Evolutionary conservation across 1,140 invertebrate species (phyloP).

Genomic region (Zophobas atratus): DNA sequence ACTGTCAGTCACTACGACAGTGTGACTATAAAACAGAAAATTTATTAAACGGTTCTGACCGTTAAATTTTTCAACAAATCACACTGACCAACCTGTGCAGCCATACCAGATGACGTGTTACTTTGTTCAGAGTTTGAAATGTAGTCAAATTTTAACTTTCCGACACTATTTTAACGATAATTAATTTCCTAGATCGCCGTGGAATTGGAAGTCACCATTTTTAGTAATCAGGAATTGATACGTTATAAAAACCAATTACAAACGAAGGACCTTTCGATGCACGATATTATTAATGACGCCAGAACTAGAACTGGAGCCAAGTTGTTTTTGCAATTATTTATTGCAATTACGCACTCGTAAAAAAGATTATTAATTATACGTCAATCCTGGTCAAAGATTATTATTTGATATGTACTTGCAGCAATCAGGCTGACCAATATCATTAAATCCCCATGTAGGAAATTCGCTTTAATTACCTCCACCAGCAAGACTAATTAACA

Average conservation of each 20-base stretch:
- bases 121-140: too few relatives aligned
- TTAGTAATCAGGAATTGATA: background rate
- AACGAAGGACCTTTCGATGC: slow-evolving; percentile 27
- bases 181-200: background rate
- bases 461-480: slow-evolving; percentile 20
- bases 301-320: slow-evolving; percentile 16
- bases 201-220: slow-evolving; percentile 7
- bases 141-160: too few relatives aligned
- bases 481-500: slow-evolving; percentile 6
- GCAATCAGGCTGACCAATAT: slow-evolving; percentile 14
- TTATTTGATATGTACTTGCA: slow-evolving; percentile 21
- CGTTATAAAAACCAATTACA: background rate
- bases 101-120: too few relatives aligned
- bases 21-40: too few relatives aligned
- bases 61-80: too few relatives aligned
- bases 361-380: slow-evolving; percentile 31
- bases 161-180: too few relatives aligned
- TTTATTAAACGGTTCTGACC: too few relatives aligned
- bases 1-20: too few relatives aligned
- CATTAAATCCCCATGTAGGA: slow-evolving; percentile 23
- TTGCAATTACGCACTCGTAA: slow-evolving; percentile 6
- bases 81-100: too few relatives aligned
- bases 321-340: slow-evolving; percentile 34
- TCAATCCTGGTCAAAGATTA: slow-evolving; percentile 40
- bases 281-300: slow-evolving; percentile 18